Evolutionary conservation across 2,797 vertebrate species (phyloP), one percentile per base, ranked within the genome.

Genomic region (Eptatretus atami): DNA sequence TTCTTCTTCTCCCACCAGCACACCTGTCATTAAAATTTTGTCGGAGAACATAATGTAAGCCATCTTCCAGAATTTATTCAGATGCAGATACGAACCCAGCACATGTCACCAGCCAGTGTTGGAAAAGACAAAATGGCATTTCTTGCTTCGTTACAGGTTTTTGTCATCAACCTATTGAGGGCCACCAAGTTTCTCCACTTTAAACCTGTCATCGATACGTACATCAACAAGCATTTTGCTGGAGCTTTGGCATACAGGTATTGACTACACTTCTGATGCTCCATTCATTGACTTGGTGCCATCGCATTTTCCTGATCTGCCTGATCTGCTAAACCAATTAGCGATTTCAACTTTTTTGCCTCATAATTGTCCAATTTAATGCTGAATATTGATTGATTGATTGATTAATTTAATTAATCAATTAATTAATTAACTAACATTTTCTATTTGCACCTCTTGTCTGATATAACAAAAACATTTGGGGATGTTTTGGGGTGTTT

Each of bases 151-250:
- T 60, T 64, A 2, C 70, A 98, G 92, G 90, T 98, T 54, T 98
- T 96, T 72, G 90, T 96, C 73, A 96, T 98, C 67, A 98, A 96
- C 75, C 77, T 98, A 71, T 81, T 98, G 68, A 81, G 92, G 71
- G 92, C 96, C 76, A 96, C 85, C 74, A 92, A 93, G 66, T 98
- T 87, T 76, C 95, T 86, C 73, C 86, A 98, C 74, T 98, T 98
- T 74, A 82, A 90, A 66, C 92, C 92, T 3, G 87, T 98, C 65
- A 90, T 98, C 82, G 92, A 98, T 72, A 78, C 86, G 14, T 98
- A 98, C 70, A 96, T 98, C 71, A 87, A 95, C 72, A 98, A 95
- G 72, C 87, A 98, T 72, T 98, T 96, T 70, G 86, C 90, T 67
- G 92, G 92, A 72, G 92, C 92, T 1, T 73, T 96, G 72, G 88